These are phyloP conservation scores for Galleria mellonella DNA, from an alignment of 1,140 invertebrate genomes.

Conservation along the genomic window DNA sequence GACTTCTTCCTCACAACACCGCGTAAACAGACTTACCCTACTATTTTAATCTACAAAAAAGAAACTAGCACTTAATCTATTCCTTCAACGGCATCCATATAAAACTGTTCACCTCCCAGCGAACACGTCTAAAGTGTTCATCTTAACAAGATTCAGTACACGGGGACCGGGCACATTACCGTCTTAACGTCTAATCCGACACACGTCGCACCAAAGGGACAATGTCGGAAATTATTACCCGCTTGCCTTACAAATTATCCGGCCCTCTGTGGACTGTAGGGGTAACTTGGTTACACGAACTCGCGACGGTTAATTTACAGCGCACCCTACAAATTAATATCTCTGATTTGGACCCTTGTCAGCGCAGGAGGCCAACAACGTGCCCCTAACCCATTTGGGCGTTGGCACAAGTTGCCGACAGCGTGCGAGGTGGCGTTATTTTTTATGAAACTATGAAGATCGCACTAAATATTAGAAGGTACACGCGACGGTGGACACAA, in stretches of 20 bases:
- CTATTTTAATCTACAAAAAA: no score
- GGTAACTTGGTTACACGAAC: constrained; percentile 44
- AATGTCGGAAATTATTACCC: constrained; percentile 47
- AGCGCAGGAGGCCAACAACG: constrained; percentile 26
- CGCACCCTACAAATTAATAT: constrained; percentile 66
- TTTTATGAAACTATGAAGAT: background rate
- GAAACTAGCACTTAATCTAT: no score
- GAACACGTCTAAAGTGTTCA: no score
- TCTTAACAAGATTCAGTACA: no score
- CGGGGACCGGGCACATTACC: background rate
- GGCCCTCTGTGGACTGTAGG: constrained; percentile 22
- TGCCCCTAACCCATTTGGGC: constrained; percentile 4
- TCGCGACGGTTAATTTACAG: constrained; percentile 58
- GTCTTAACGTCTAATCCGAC: constrained; percentile 15
- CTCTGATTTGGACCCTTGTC: constrained; percentile 66
- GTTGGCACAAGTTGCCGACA: constrained; percentile 6
- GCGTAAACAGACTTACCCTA: no score
- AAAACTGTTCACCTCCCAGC: no score
- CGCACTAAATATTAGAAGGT: no score
- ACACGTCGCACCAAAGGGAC: constrained; percentile 23
- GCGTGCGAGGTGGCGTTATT: background rate
- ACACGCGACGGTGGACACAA: no score
- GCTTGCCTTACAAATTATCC: constrained; percentile 52
- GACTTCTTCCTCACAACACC: no score
- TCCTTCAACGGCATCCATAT: no score